Base-by-base conservation (phyloP, 1,140 invertebrate species). In the Drosophila parabipectinata region DNA sequence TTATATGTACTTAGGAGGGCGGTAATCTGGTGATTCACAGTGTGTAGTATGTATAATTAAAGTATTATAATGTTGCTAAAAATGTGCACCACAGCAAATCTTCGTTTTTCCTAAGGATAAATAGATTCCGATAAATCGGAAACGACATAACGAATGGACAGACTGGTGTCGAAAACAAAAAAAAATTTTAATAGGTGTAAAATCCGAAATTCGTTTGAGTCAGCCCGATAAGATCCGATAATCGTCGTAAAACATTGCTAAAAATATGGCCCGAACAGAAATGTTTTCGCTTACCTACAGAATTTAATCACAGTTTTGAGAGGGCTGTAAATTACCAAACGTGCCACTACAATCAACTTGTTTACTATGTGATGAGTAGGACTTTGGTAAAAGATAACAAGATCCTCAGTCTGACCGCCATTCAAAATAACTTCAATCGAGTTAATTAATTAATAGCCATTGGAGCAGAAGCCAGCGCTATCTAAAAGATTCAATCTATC, bases 241-340 rank as follows among this genome's bases (percentile, higher is more conserved):
- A 15, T 21, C 21, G 24, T 60, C 39, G 41, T 63, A 63, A 59
- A 63, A 24, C n/a, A 32, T 18, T 9, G n/a, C 8, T 8, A 63
- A 32, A 63, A 59, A 60, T 63, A 63, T 39, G 10, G 56, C 37
- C 39, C 10, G 18, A 41, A 26, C 28, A 30, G 7, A 58, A 58
- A 28, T 34, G 28, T 34, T 57, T 57, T 56, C 28, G 37, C 14
- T 39, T 24, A 18, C 26, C 28, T 62, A 9, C 44, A 18, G 52
- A 54, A 54, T 52, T 18, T 32, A 7, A 52, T 30, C 50, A 21
- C 45, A 15, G 45, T 9, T 9, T 9, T 21, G 24, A 8, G 30
- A 21, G n/a, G 14, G 28, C 18, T 26, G 39, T 63, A 63, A 63
- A 63, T 63, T n/a, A 32, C 12, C 1, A 12, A 24, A 15, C 5